Evolutionary conservation across 2,888 invertebrate species (phyloP), one percentile per base, ranked within the genome.

Genomic region (Eudemis profundana): DNA sequence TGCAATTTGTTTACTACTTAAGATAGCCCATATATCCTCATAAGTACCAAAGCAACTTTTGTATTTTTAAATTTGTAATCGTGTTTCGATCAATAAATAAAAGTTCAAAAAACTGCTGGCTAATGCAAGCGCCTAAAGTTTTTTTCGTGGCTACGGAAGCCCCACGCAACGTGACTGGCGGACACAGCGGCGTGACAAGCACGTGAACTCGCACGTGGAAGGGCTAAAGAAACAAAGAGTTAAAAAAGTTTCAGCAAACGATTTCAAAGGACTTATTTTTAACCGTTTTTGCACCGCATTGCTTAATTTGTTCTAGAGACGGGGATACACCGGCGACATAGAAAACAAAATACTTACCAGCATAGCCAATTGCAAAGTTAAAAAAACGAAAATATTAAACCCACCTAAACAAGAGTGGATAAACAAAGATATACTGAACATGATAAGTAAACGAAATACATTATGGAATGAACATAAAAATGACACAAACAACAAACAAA

Each of bases 201-300:
- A 46, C 46, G 46, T 46, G 46, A 21, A 46, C 12, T 21, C 46
- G 46, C 46, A n/a, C 46, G 46, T 46, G 21, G 12, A 46, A 46
- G 46, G 46, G 46, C 5, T 46, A 12, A 44, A 10, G 33, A 33
- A 27, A 33, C 33, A 33, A 12, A 10, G 33, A 1, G 8, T 33
- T 10, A 8, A 33, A 5, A 10, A 10, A 33, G 8, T 33, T 33
- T n/a, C n/a, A n/a, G n/a, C n/a, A n/a, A n/a, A n/a, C n/a, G n/a
- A n/a, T n/a, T n/a, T 33, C 33, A 33, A 33, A 33, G 33, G 33
- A 33, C 10, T 33, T 33, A 33, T 8, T 33, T 33, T 33, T 4
- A 33, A 33, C 3, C 5, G 5, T 4, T 5, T 23, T 23, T 23
- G 23, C n/a, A n/a, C 23, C 23, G 5, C 23, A 5, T 23, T 23